A percentile compares a stretch with the other conserved stretches of the same genome.
Evolutionary conservation across 2,113 vertebrate genomes (phyloP).

Genomic region (Ivindomyrus marchei): DNA sequence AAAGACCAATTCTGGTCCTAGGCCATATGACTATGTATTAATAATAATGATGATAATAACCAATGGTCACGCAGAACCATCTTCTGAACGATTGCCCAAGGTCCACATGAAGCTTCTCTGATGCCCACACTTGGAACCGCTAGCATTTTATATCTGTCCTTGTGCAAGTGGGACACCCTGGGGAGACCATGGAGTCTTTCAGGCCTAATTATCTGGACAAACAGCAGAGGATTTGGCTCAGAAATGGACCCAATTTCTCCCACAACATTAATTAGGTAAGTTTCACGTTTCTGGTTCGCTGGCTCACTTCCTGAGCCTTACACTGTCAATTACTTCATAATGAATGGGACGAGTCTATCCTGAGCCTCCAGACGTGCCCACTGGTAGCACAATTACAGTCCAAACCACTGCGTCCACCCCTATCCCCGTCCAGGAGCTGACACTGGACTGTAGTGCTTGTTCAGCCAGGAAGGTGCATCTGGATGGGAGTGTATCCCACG

Average conservation of each 20-base stretch:
- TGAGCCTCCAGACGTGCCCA: not conserved
- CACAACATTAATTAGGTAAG: not conserved
- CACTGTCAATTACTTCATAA: not conserved
- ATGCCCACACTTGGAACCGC: not conserved
- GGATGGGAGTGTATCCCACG: not conserved
- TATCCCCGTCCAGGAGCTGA: not conserved
- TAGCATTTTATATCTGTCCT: not conserved
- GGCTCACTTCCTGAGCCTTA: not conserved
- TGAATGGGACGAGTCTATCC: constrained; percentile 1
- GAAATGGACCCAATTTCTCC: not conserved
- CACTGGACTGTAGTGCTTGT: not conserved
- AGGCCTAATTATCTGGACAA: not conserved
- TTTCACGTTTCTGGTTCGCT: not conserved
- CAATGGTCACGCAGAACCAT: not conserved
- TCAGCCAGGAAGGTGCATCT: not conserved
- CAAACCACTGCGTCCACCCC: no score
- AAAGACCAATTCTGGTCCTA: not conserved
- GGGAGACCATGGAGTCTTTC: not conserved
- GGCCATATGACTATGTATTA: not conserved
- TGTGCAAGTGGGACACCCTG: not conserved
- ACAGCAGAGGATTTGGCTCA: not conserved
- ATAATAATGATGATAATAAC: not conserved
- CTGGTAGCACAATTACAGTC: not conserved
- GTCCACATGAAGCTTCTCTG: not conserved
- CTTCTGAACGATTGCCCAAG: not conserved